Conservation (phyloP, 2,113 vertebrate genomes). For the Eulemur macaco region DNA sequence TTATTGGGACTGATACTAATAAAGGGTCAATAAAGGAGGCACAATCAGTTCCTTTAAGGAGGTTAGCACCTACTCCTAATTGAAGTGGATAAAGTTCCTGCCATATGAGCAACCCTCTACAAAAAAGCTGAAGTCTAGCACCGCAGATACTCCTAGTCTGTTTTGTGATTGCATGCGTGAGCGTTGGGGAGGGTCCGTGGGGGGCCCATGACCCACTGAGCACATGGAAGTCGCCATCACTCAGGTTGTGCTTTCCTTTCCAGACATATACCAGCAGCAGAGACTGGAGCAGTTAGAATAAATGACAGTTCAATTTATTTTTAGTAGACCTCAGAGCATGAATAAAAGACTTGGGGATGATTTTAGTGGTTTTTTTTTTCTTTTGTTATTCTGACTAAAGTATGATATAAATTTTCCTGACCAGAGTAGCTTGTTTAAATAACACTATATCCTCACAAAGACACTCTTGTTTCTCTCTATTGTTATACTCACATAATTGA, state of each 20-base stretch:
- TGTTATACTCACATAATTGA: not conserved
- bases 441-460: not conserved
- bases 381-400: constrained; percentile 31
- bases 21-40: not conserved
- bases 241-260: not conserved
- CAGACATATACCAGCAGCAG: not conserved
- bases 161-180: not conserved
- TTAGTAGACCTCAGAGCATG: constrained; percentile 21
- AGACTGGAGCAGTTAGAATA: not conserved
- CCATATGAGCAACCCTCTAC: not conserved
- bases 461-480: not conserved
- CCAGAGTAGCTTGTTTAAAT: constrained; percentile 40
- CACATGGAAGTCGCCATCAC: not conserved
- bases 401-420: constrained; percentile 12
- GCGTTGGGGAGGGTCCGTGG: fast-evolving
- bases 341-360: constrained; percentile 45
- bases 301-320: constrained; percentile 14
- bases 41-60: not conserved
- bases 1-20: not conserved
- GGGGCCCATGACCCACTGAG: fast-evolving
- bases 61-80: not conserved
- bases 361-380: not conserved
- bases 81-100: not conserved
- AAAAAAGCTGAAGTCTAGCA: not conserved
- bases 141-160: not conserved